These are phyloP conservation scores for Smithornis capensis DNA, from an alignment of 2,113 vertebrate species.

Conservation along the genomic window DNA sequence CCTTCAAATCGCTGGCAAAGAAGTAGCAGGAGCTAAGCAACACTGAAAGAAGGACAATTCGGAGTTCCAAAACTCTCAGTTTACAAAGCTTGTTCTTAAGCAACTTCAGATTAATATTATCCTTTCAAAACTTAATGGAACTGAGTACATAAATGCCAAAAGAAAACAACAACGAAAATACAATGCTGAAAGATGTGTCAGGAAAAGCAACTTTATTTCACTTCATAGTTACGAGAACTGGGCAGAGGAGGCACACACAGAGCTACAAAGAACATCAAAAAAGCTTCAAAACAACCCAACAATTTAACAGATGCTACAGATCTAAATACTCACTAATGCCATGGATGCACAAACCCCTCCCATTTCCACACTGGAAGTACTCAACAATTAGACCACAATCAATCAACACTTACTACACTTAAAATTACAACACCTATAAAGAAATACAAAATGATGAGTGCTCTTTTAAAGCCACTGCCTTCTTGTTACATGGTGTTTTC, in stretches of 20 bases:
- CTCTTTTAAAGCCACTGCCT: neutral
- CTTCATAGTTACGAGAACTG: neutral
- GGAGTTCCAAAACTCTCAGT: neutral
- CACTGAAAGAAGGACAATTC: neutral
- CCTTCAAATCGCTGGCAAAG: neutral
- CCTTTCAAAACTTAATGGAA: neutral
- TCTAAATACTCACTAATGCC: neutral
- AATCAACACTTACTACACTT: neutral
- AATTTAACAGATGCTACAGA: neutral
- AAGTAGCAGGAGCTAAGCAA: neutral
- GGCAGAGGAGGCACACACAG: neutral
- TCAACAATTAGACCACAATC: neutral
- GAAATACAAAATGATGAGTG: neutral
- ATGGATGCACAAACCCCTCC: neutral
- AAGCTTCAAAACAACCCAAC: neutral
- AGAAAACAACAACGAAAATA: neutral
- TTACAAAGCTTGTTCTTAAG: neutral
- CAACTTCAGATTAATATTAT: neutral
- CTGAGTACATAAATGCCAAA: neutral
- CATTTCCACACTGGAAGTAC: neutral
- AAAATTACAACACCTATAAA: neutral
- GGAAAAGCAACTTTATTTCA: neutral
- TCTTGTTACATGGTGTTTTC: neutral
- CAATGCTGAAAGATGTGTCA: neutral
- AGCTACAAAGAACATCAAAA: neutral